Percentiles rank a stretch among this genome's conserved stretches.
phyloP scores from a whole-genome alignment of 1,140 invertebrate genomes.

The Drosophila takahashii region DNA sequence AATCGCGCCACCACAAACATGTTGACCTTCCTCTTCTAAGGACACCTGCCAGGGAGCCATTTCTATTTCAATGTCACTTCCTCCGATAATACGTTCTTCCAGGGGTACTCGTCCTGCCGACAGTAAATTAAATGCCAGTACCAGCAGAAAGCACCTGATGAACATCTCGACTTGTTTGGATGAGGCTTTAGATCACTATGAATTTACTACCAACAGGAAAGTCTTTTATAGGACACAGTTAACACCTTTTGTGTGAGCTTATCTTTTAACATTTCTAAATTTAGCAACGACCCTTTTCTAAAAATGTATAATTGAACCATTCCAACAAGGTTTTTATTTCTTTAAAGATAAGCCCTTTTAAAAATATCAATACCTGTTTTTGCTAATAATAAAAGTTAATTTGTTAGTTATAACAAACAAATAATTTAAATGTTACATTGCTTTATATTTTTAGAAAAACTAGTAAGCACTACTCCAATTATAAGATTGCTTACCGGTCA shows the following conservation, averaged over 20 bases:
- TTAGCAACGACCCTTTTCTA: not conserved
- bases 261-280: not conserved
- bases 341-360: too few species aligned
- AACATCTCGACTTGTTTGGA: slow-evolving; percentile 1
- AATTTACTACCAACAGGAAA: too few species aligned
- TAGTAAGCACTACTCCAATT: too few species aligned
- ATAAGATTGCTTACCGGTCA: too few species aligned
- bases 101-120: not conserved
- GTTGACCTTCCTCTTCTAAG: not conserved
- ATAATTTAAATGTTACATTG: too few species aligned
- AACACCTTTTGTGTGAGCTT: not conserved
- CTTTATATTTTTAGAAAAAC: too few species aligned
- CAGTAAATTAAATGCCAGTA: not conserved
- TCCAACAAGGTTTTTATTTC: too few species aligned
- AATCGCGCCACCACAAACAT: not conserved
- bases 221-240: not conserved
- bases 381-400: too few species aligned
- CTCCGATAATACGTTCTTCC: not conserved
- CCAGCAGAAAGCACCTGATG: not conserved
- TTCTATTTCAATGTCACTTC: not conserved
- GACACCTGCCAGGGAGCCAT: slow-evolving; percentile 4
- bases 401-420: too few species aligned
- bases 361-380: too few species aligned
- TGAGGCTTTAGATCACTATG: not conserved
- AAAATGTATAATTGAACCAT: too few species aligned